Evolutionary conservation across 2,888 invertebrate species (phyloP), one percentile per base, ranked within the genome.

Genomic region (Aphodius granarius): DNA sequence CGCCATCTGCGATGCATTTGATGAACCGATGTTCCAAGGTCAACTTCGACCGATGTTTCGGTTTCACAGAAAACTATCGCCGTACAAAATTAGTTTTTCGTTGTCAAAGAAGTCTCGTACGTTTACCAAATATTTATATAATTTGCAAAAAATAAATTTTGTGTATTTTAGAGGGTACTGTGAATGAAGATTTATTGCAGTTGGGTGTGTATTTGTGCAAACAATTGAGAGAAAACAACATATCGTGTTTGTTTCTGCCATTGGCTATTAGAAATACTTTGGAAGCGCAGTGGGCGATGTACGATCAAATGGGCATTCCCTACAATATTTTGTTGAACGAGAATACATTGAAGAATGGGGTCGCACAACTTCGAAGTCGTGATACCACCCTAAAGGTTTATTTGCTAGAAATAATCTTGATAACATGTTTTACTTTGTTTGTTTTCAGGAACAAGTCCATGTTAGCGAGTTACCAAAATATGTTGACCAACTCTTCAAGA

Each of bases 81-180:
- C 95, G 0, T 95, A 92, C 83, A 95, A 95, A 89, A 91, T 94
- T 77, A 90, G 91, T 70, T 91, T 95, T 84, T 89, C 90, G 18
- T 85, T 91, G 71, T 83, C 89, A 72, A 83, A 76, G 16, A 19
- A n/a, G 19, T n/a, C 18, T 20, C 20, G 68, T 68, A 20, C 3
- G 68, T 68, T 4, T 73, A 65, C 71, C 71, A 17, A 9, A 9
- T 23, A 16, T 73, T 72, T 5, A 20, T 5, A 19, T 65, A 6
- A 5, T 23, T 21, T n/a, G 3, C 20, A 17, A 71, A 19, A n/a
- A 63, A 43, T 43, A 43, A 43, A 9, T 43, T 43, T 72, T 23
- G 75, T 70, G 4, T 43, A n/a, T 78, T 78, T 16, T 72, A 79
- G 78, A 74, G 64, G 79, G 78, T 73, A 79, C 78, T 13, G 19